Evolutionary conservation across 92 coral and sea anemone species (phyloP), one percentile per base, ranked within the genome.

Genomic region (Actinostola sp.): DNA sequence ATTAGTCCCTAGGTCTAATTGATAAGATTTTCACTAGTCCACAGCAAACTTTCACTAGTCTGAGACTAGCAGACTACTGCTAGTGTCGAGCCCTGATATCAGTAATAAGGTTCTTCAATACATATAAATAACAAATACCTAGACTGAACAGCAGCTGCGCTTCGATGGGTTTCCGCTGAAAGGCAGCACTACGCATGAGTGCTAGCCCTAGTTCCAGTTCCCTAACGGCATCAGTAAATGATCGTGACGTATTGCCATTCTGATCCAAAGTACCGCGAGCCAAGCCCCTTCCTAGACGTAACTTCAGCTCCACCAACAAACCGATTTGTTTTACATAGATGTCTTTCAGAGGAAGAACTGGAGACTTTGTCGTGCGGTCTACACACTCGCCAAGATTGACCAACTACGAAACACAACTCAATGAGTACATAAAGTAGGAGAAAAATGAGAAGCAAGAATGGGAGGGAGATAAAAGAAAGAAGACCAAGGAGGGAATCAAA

Each of bases 91-190:
- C n/a, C n/a, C n/a, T n/a, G n/a, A n/a, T n/a, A n/a, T n/a, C n/a
- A n/a, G n/a, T n/a, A n/a, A n/a, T n/a, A n/a, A n/a, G n/a, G n/a
- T n/a, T n/a, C n/a, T n/a, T n/a, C n/a, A n/a, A n/a, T n/a, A n/a
- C n/a, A n/a, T n/a, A n/a, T n/a, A 26, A 53, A 66, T 24, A 2
- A 64, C 62, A 20, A 19, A 21, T 84, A 91, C 99, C 97, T 38
- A 88, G 85, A 53, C 88, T 82, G 57, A 85, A 80, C 82, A 92
- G 54, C 67, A 94, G 67, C 77, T 86, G 97, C 66, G 94, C 92
- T 75, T 83, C 95, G 49, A 92, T 25, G 34, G 92, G 86, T 54
- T 82, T 81, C 71, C 85, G 81, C 70, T 78, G 82, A 61, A 75
- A 80, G 26, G 85, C 82, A 52, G 86, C 70, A 12, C 61, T 50